Percentiles rank a stretch among this genome's conserved stretches.
These are phyloP conservation scores for Bombus turneri DNA, from an alignment of 1,140 invertebrate genomes.

Conservation along the genomic window DNA sequence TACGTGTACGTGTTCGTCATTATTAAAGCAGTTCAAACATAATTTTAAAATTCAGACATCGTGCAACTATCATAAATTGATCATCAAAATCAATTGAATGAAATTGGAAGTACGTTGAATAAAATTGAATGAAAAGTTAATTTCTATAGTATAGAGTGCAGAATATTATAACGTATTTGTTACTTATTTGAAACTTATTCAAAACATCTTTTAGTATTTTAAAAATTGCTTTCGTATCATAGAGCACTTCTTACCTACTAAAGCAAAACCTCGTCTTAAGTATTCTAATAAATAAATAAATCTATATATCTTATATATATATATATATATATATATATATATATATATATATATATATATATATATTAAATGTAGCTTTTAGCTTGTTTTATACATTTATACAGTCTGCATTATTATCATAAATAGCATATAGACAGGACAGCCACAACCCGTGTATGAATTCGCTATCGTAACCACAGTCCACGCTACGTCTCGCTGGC, in stretches of 20 bases:
- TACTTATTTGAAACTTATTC: too few relatives aligned
- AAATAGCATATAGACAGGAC: slow-evolving; percentile 14
- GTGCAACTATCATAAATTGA: too few relatives aligned
- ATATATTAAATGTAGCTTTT: background rate
- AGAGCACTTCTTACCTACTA: background rate
- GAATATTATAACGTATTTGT: too few relatives aligned
- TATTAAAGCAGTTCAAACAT: background rate
- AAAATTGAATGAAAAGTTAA: too few relatives aligned
- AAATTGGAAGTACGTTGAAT: too few relatives aligned
- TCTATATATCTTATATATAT: background rate
- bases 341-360: background rate
- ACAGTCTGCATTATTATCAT: slow-evolving; percentile 9
- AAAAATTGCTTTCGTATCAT: background rate
- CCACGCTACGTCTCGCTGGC: slow-evolving; percentile 9
- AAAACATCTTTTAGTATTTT: background rate
- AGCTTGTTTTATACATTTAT: background rate
- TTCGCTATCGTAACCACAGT: slow-evolving; percentile 39
- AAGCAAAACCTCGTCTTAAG: background rate
- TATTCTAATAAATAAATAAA: background rate
- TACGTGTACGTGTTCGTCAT: too few relatives aligned
- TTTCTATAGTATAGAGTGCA: too few relatives aligned
- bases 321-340: background rate
- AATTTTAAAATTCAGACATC: too few relatives aligned
- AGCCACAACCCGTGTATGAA: slow-evolving; percentile 41
- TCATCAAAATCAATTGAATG: too few relatives aligned